Conservation (phyloP, 2,113 vertebrate genomes). For the Amazona guildingii region DNA sequence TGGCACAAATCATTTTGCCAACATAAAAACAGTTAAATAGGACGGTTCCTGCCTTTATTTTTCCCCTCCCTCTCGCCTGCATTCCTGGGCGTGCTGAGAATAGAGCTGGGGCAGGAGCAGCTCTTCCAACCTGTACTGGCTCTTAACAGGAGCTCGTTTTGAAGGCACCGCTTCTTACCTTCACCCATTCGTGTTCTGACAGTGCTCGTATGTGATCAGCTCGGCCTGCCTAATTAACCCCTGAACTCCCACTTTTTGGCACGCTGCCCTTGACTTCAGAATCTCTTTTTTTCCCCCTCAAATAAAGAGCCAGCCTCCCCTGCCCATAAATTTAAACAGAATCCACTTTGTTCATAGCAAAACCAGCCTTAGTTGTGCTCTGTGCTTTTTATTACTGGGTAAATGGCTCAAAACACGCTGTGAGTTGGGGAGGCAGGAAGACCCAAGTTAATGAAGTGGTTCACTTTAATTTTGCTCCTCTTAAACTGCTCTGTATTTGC, state of each 20-base stretch:
- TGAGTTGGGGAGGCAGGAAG: not conserved
- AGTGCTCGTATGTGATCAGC: conserved; percentile 37
- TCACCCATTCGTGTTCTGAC: not conserved
- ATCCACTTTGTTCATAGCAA: not conserved
- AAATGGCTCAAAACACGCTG: not conserved
- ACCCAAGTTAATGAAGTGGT: not conserved
- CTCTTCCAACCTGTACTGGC: not conserved
- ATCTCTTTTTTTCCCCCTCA: not conserved
- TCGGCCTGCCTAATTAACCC: conserved; percentile 26
- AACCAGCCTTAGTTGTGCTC: not conserved
- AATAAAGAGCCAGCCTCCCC: not conserved
- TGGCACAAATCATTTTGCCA: conserved; percentile 81
- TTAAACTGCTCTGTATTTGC: not conserved
- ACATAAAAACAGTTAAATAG: conserved; percentile 78
- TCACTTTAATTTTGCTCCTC: not conserved
- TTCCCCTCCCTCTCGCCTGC: not conserved
- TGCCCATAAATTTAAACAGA: not conserved
- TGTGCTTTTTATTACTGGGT: not conserved
- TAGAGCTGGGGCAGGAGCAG: conserved; percentile 24
- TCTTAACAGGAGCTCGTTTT: not conserved
- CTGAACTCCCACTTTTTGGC: not conserved
- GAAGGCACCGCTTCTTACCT: not conserved
- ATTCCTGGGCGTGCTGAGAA: conserved; percentile 33
- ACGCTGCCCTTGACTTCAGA: conserved; percentile 9
- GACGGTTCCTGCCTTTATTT: conserved; percentile 70